Evolutionary conservation across 1,140 invertebrate species (phyloP), one percentile per base, ranked within the genome.

Genomic region (Drosophila eugracilis): DNA sequence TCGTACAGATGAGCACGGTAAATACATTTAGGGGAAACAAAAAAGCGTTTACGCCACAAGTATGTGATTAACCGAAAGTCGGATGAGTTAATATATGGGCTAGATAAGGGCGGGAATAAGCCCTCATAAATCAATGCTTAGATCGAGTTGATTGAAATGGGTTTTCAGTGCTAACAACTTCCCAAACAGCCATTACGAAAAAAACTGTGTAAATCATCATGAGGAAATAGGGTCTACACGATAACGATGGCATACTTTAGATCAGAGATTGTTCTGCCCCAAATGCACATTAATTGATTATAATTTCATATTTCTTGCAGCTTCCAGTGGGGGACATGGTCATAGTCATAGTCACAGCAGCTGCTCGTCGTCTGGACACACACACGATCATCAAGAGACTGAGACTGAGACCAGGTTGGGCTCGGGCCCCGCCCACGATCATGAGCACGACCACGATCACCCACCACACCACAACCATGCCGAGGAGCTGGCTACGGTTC

Each of bases 281-380:
- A 22, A 2, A 22, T 14, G 3, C 1, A 9, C 3, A 2, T 19
- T 2, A 21, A 14, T 62, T 30, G 15, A 32, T n/a, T n/a, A n/a
- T n/a, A n/a, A n/a, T 5, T 0, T 6, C 5, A 24, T 34, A 1
- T 24, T 12, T 10, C 24, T 65, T 74, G 9, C 78, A 88, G 83
- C 78, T 58, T 79, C 83, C 41, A 74, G 53, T 36, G 78, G 60
- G 4, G 83, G 83, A 22, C 83, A 88, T 21, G 83, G 83, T 5
- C 83, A 88, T 17, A 86, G 83, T 39, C 84, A 88, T 24, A 88
- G 60, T 36, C 84, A 88, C 60, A 63, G 84, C 60, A 69, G 74
- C 19, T 73, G 78, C 54, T 53, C 65, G 10, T 17, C 44, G 14
- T 28, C 44, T 6, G 19, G 15, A 3, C 7, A 55, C 4, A 42